These are phyloP conservation scores for Hartigia nigra DNA, from an alignment of 2,888 invertebrate species.

Conservation along the genomic window DNA sequence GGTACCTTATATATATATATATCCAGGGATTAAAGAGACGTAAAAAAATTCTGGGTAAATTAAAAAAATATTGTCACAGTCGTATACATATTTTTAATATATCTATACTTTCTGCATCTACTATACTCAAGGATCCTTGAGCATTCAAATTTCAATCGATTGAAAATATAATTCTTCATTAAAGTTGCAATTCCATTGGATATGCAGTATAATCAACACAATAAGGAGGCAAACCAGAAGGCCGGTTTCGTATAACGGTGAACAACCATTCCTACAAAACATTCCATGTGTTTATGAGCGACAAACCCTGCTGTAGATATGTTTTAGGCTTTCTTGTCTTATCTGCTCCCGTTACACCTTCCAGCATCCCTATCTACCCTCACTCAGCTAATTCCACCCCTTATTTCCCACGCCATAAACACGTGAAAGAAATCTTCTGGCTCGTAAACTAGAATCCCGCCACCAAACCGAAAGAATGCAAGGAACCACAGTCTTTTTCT, in stretches of 20 bases:
- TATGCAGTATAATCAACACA: neutral
- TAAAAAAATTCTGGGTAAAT: neutral
- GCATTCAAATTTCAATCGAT: no score
- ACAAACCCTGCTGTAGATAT: neutral
- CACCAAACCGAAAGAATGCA: constrained; percentile 23
- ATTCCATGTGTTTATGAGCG: neutral
- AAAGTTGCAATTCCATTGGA: neutral
- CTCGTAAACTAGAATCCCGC: constrained; percentile 37
- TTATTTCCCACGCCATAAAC: constrained; percentile 40
- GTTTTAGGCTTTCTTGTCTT: neutral
- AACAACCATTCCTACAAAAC: neutral
- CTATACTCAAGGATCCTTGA: neutral
- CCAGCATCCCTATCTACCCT: neutral
- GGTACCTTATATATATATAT: neutral
- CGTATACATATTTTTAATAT: neutral
- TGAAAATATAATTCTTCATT: neutral
- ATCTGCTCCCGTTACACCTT: neutral
- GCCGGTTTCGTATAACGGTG: neutral
- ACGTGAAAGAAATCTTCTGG: constrained; percentile 36
- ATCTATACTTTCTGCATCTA: neutral
- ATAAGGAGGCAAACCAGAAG: neutral
- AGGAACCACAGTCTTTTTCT: constrained; percentile 15
- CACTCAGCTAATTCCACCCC: constrained; percentile 34
- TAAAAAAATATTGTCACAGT: neutral
- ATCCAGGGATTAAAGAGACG: neutral